A percentile compares a stretch with the other conserved stretches of the same genome.
These are phyloP conservation scores for Lordiphosa mommai DNA, from an alignment of 1,140 invertebrate species.

Conservation along the genomic window DNA sequence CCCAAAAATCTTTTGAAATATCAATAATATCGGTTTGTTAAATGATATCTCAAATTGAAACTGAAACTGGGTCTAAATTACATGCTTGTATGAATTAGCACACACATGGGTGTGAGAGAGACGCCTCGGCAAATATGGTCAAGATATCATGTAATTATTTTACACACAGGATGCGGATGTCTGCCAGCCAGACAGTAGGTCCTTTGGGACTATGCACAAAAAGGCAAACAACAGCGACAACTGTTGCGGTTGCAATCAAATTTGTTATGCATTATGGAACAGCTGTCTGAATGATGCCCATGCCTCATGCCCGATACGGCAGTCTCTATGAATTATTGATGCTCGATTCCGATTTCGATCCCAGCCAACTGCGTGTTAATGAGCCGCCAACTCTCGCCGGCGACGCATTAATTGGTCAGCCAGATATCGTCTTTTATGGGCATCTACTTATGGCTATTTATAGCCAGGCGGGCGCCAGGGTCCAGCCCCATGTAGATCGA, in stretches of 20 bases:
- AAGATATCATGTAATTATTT: slow-evolving; percentile 3
- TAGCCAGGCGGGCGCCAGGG: slow-evolving; percentile 43
- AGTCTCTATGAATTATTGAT: slow-evolving; percentile 70
- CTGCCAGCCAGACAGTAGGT: slow-evolving; percentile 11
- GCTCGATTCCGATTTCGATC: slow-evolving; percentile 19
- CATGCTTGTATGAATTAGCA: background rate
- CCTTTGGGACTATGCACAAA: slow-evolving; percentile 38
- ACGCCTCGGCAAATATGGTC: slow-evolving; percentile 39
- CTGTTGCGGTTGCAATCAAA: slow-evolving; percentile 40
- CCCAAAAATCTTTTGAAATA: too few relatives aligned
- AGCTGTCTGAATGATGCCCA: slow-evolving; percentile 20
- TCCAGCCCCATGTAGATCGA: slow-evolving; percentile 17
- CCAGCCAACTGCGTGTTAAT: slow-evolving; percentile 68
- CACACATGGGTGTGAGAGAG: background rate
- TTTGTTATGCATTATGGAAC: slow-evolving; percentile 74
- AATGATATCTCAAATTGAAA: too few relatives aligned
- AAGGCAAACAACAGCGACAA: slow-evolving; percentile 7
- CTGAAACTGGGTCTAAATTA: too few relatives aligned
- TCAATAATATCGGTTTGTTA: too few relatives aligned
- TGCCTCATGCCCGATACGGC: slow-evolving; percentile 20
- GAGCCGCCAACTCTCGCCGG: slow-evolving; percentile 69
- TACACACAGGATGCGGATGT: slow-evolving; percentile 42
- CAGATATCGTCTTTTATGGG: slow-evolving; percentile 54
- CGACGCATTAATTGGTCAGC: slow-evolving; percentile 67
- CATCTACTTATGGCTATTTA: slow-evolving; percentile 45